Percentiles rank a stretch among this genome's conserved stretches.
These are phyloP conservation scores for Xenopus borealis DNA, from an alignment of 2,113 vertebrate genomes.

Conservation along the genomic window DNA sequence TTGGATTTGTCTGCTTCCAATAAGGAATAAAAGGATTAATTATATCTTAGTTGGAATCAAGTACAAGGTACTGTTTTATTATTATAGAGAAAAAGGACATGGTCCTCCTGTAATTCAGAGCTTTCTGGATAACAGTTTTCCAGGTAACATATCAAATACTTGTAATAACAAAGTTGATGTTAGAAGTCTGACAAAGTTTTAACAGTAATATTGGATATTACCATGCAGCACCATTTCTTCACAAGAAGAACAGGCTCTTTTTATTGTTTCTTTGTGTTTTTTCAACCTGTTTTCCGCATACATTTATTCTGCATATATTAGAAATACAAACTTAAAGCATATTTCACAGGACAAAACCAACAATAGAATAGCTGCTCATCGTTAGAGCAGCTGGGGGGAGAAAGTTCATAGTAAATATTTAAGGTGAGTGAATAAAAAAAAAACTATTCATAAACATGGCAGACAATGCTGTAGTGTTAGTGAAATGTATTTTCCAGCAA, in stretches of 20 bases:
- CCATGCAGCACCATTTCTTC: slow-evolving; percentile 1
- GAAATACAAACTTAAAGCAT: slow-evolving; percentile 43
- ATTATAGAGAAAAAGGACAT: too few relatives aligned
- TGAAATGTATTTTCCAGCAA: slow-evolving; percentile 68
- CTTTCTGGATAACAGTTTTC: too few relatives aligned
- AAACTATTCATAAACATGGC: slow-evolving; percentile 52
- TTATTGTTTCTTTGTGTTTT: slow-evolving; percentile 2
- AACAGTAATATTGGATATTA: background rate
- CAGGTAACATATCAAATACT: too few relatives aligned
- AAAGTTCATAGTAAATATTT: slow-evolving; percentile 55
- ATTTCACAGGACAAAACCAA: slow-evolving; percentile 57
- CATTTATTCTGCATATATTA: slow-evolving; percentile 40
- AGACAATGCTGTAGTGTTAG: slow-evolving; percentile 58
- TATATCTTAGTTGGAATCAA: too few relatives aligned
- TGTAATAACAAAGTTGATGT: too few relatives aligned
- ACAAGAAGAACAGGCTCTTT: slow-evolving; percentile 14
- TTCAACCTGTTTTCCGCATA: slow-evolving; percentile 25
- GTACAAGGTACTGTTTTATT: too few relatives aligned
- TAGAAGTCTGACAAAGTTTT: too few relatives aligned
- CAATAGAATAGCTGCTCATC: slow-evolving; percentile 53
- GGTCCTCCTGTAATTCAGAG: too few relatives aligned
- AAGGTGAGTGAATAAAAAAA: slow-evolving; percentile 54
- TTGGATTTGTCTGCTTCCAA: too few relatives aligned
- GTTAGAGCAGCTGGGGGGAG: slow-evolving; percentile 48
- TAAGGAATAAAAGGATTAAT: too few relatives aligned